Percentiles rank a stretch among this genome's conserved stretches.
Conservation (phyloP, 2,797 vertebrate species). For the Enteromius treurensis region DNA sequence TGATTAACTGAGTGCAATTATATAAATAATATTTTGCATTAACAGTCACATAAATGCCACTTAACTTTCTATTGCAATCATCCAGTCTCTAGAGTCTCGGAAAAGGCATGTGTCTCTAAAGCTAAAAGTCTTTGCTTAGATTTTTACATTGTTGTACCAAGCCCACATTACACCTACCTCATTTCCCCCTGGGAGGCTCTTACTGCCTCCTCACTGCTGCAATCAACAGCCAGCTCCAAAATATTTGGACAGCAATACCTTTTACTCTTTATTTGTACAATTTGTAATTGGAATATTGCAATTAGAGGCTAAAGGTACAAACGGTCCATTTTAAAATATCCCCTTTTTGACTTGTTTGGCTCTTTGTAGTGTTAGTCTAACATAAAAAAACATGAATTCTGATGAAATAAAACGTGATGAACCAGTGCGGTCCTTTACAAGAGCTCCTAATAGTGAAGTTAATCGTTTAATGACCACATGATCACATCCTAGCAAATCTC, state of each 20-base stretch:
- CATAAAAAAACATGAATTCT: not conserved
- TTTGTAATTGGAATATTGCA: conserved; percentile 25
- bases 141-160: conserved; percentile 27
- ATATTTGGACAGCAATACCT: conserved; percentile 22
- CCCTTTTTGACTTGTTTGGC: not conserved
- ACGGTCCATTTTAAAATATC: not conserved
- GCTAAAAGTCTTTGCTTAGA: conserved; percentile 9
- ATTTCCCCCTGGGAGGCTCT: conserved; percentile 23
- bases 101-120: conserved; percentile 11
- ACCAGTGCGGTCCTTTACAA: not conserved
- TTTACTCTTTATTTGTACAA: conserved; percentile 13
- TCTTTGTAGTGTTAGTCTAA: not conserved
- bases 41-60: conserved; percentile 34
- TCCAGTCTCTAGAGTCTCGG: conserved; percentile 40
- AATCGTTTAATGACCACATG: no score
- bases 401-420: not conserved
- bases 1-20: conserved; percentile 26
- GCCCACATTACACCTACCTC: conserved; percentile 24
- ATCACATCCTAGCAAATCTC: not conserved
- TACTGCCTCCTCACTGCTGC: conserved; percentile 22
- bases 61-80: conserved; percentile 24
- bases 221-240: conserved; percentile 19
- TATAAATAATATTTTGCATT: conserved; percentile 28
- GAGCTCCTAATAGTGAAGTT: no score
- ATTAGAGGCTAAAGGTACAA: conserved; percentile 14